phyloP scores from a whole-genome alignment of 2,888 invertebrate species.

The Nycteola revayana region DNA sequence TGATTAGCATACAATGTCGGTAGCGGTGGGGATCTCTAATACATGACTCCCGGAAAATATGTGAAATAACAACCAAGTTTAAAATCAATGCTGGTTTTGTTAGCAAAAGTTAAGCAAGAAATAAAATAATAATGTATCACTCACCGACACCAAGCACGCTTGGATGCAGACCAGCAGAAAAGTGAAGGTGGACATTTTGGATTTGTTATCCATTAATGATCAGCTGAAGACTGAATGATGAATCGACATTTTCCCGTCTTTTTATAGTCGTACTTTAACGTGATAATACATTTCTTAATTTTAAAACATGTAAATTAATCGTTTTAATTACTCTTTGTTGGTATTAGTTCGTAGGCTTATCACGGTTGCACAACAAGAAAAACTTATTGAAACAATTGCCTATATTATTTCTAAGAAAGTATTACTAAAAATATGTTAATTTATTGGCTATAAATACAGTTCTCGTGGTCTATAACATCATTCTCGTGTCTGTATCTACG shows the following conservation, averaged over 20 bases:
- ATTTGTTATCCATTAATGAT: constrained; percentile 6
- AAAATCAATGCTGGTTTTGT: too few species aligned
- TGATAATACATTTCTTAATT: not conserved
- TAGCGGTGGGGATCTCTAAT: too few species aligned
- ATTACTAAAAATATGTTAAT: not conserved
- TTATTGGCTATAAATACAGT: constrained; percentile 4
- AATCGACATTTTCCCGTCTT: not conserved
- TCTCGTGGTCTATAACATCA: not conserved
- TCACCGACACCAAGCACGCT: constrained; percentile 23
- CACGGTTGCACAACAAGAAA: not conserved
- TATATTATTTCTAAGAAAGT: too few species aligned
- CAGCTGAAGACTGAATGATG: constrained; percentile 10
- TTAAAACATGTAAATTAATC: not conserved
- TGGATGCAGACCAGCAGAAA: constrained; percentile 21
- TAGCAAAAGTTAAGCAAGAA: too few species aligned
- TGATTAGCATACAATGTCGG: too few species aligned
- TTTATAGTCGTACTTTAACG: constrained; percentile 14
- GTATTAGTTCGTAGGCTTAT: not conserved
- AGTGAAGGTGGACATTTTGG: constrained; percentile 17
- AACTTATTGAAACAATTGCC: not conserved
- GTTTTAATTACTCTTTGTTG: not conserved
- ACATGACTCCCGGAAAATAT: too few species aligned
- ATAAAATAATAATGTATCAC: too few species aligned
- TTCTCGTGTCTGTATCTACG: constrained; percentile 3
- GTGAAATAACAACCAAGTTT: too few species aligned